Conservation (phyloP, 2,113 vertebrate genomes). For the Tauraco erythrolophus region DNA sequence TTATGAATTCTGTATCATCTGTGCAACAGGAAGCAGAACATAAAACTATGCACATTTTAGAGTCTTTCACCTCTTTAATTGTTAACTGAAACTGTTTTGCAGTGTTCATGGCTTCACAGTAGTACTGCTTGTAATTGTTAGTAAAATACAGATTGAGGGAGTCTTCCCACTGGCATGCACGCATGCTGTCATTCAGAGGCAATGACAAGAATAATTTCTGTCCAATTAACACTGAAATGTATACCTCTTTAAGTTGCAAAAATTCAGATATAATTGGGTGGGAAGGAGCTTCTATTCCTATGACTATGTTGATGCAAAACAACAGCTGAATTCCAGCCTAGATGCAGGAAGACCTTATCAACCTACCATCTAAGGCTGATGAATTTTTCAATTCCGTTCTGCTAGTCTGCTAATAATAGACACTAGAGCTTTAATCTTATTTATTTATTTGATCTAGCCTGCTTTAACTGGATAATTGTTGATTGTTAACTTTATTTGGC, state of each 20-base stretch:
- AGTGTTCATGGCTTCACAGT: neutral
- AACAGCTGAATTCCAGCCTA: neutral
- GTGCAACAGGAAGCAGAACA: slow-evolving; percentile 5
- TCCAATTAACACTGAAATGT: neutral
- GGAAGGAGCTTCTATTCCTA: neutral
- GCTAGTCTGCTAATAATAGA: slow-evolving; percentile 49
- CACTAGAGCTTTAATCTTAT: slow-evolving; percentile 32
- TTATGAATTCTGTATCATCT: neutral
- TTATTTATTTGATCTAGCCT: slow-evolving; percentile 56
- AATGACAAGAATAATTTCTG: slow-evolving; percentile 9
- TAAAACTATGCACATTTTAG: neutral
- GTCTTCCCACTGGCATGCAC: neutral
- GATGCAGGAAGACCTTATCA: slow-evolving; percentile 17
- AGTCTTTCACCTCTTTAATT: neutral
- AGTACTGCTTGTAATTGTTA: neutral
- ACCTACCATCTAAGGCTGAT: neutral
- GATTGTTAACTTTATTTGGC: slow-evolving; percentile 67
- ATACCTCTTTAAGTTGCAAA: neutral
- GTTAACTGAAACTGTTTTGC: neutral
- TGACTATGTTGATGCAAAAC: neutral
- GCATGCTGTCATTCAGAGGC: neutral
- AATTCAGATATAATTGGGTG: neutral
- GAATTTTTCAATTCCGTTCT: slow-evolving; percentile 15
- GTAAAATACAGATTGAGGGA: neutral
- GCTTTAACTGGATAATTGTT: slow-evolving; percentile 56